Evolutionary conservation across 2,888 invertebrate species (phyloP), one percentile per base, ranked within the genome.

Genomic region (Sepioteuthis lessoniana): DNA sequence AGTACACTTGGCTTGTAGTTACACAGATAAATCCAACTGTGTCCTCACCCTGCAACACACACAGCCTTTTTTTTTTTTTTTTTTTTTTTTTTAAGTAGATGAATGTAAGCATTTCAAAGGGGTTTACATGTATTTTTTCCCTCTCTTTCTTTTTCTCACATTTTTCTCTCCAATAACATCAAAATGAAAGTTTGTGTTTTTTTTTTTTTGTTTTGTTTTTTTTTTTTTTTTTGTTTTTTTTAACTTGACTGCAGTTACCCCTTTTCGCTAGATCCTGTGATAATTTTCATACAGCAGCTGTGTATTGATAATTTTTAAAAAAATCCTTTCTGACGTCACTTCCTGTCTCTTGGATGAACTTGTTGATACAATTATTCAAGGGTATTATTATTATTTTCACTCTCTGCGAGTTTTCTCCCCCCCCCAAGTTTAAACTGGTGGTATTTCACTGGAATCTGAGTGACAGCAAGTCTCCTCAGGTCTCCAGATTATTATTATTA

Each of bases 261-360:
- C 55, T 55, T 76, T 35, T 76, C n/a, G n/a, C 76, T 76, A 76
- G 76, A n/a, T 76, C 76, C 76, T 76, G 76, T 76, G 76, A 76
- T 76, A 76, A 76, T 76, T 76, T 76, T 76, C 76, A 76, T n/a
- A 76, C 76, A n/a, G n/a, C 76, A 76, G 76, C 76, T 76, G 76
- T 76, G 19, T n/a, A 76, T 76, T 35, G n/a, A n/a, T 76, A 16
- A 60, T 60, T n/a, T n/a, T n/a, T n/a, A n/a, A 42, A 42, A 42
- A 42, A 42, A 42, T 42, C n/a, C 19, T 76, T n/a, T 76, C n/a
- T n/a, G 16, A 76, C 2, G n/a, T n/a, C 13, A 76, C n/a, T 76
- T 76, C 76, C n/a, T 25, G 10, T 76, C 76, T 19, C n/a, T 76
- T 76, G n/a, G 35, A 76, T 35, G n/a, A 35, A 76, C n/a, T 76